Percentiles rank a stretch among this genome's conserved stretches.
phyloP scores from a whole-genome alignment of 2,888 invertebrate genomes.

The Glaucopsyche alexis region DNA sequence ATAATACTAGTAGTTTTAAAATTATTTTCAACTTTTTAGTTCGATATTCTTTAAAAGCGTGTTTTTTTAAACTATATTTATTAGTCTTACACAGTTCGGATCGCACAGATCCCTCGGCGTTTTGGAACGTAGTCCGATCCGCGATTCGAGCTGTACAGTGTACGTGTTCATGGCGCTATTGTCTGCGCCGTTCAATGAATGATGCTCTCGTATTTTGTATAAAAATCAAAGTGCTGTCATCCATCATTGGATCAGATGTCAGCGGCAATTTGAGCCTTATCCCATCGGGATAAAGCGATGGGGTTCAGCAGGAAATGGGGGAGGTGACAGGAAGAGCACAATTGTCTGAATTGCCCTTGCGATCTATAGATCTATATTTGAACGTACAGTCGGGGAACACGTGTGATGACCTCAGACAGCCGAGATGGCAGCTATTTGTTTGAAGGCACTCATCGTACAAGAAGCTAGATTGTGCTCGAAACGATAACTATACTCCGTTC shows the following conservation, averaged over 20 bases:
- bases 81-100: too few relatives aligned
- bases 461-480: too few relatives aligned
- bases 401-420: background rate
- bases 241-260: background rate
- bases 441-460: background rate
- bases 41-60: too few relatives aligned
- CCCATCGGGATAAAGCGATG: conserved; percentile 39
- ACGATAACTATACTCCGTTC: too few relatives aligned
- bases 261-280: background rate
- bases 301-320: conserved; percentile 55
- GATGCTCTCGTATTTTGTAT: background rate
- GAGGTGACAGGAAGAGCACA: conserved; percentile 64
- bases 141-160: background rate
- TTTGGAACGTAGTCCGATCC: too few relatives aligned
- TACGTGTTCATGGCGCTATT: background rate
- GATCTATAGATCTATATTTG: conserved; percentile 58
- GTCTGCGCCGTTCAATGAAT: background rate
- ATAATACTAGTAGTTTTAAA: too few relatives aligned
- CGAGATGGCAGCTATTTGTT: background rate
- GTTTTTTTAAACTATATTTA: too few relatives aligned
- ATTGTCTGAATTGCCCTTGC: conserved; percentile 70
- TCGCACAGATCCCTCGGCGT: too few relatives aligned
- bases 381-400: conserved; percentile 28
- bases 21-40: too few relatives aligned
- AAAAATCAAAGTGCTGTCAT: conserved; percentile 4